These are phyloP conservation scores for Rhopilema esculentum DNA, from an alignment of 30 jellyfish, hydroid and myxozoan genomes.

Conservation along the genomic window DNA sequence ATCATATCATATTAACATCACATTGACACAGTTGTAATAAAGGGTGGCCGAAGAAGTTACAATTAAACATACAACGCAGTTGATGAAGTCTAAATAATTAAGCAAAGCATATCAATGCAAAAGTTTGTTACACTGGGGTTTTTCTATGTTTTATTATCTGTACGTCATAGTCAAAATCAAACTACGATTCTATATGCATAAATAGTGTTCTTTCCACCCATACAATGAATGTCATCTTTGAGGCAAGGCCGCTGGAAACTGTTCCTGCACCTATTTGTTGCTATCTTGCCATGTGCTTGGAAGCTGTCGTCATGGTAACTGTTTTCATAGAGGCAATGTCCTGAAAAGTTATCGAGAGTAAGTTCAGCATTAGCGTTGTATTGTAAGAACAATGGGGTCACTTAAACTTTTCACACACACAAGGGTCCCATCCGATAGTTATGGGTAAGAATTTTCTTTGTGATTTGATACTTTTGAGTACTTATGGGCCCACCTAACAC, in stretches of 20 bases:
- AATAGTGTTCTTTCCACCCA: constrained; percentile 25
- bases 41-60: neutral
- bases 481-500: no score
- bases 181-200: constrained; percentile 8
- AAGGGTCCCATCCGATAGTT: neutral
- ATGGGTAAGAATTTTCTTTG: no score
- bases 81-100: no score
- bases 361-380: no score
- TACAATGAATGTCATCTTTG: constrained; percentile 24
- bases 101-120: neutral
- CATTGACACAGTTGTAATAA: neutral
- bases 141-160: no score
- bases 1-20: no score
- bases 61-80: no score
- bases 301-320: constrained; percentile 26
- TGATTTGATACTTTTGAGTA: no score
- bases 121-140: neutral
- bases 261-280: constrained; percentile 9
- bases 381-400: no score
- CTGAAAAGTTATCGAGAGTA: neutral
- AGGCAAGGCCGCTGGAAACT: constrained; percentile 4
- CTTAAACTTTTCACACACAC: no score
- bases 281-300: constrained; percentile 6
- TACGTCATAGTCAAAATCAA: neutral
- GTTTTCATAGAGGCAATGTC: constrained; percentile 49